Evolutionary conservation across 1,140 invertebrate species (phyloP).

Genomic region (Cepaea nemoralis): DNA sequence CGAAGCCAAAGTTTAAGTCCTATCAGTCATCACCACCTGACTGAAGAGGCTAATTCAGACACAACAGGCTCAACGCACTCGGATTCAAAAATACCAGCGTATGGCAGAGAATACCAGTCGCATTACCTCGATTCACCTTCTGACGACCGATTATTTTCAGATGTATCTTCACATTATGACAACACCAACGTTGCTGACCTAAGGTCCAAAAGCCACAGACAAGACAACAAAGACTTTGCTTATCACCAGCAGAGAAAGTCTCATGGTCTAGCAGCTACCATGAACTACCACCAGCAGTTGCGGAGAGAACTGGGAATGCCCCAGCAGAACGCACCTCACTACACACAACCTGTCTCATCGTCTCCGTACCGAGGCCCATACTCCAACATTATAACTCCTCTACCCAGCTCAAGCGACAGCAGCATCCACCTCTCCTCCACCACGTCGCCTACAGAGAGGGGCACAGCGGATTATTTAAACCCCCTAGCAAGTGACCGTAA

Average conservation of each 20-base stretch:
- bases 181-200: not conserved
- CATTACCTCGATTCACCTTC: not conserved
- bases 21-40: slow-evolving; percentile 2
- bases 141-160: not conserved
- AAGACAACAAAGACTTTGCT: not conserved
- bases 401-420: slow-evolving; percentile 27
- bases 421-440: not conserved
- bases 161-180: not conserved
- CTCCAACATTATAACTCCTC: slow-evolving; percentile 23
- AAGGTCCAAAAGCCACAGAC: not conserved
- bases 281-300: slow-evolving; percentile 37
- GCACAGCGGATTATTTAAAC: not conserved
- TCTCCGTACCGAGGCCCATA: not conserved
- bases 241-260: not conserved
- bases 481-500: not conserved
- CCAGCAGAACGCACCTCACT: not conserved
- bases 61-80: not conserved
- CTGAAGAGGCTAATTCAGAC: not conserved
- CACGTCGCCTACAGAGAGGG: not conserved
- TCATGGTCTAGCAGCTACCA: not conserved
- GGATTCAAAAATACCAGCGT: not conserved
- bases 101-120: not conserved
- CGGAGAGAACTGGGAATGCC: slow-evolving; percentile 33
- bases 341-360: not conserved
- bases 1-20: slow-evolving; percentile 24